Conservation (phyloP, 2,113 vertebrate genomes). For the Callipepla squamata region DNA sequence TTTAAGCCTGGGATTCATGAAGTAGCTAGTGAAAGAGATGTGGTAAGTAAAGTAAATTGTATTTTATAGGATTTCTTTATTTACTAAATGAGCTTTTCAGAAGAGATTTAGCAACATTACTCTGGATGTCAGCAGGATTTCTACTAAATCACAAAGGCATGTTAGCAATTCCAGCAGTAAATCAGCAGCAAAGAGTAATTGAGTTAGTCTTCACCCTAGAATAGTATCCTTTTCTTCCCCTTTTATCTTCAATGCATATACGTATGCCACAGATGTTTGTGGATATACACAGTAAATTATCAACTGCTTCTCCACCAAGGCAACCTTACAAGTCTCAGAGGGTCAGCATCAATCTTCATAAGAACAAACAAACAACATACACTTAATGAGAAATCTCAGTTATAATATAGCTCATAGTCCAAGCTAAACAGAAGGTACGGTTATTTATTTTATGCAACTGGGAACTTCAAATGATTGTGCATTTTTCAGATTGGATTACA, state of each 20-base stretch:
- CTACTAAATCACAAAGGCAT: not conserved
- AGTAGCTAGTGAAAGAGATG: not conserved
- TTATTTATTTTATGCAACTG: not conserved
- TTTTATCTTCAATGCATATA: not conserved
- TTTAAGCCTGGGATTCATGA: not conserved
- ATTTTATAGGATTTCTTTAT: not conserved
- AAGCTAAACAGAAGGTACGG: not conserved
- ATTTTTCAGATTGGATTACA: not conserved
- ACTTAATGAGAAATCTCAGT: no score
- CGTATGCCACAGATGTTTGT: accelerated
- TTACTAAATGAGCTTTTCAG: not conserved
- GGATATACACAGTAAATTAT: not conserved
- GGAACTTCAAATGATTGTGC: not conserved
- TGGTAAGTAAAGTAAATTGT: not conserved
- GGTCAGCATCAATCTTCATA: not conserved
- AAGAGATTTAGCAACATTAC: not conserved
- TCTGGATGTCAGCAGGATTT: not conserved
- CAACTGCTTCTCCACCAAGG: not conserved
- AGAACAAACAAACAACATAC: not conserved
- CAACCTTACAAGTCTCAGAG: not conserved
- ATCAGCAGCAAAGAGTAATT: not conserved
- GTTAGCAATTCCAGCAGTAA: not conserved
- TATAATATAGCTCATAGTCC: not conserved
- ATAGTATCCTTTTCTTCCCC: not conserved
- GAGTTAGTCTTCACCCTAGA: not conserved